Base-by-base conservation (phyloP, 2,113 vertebrate species). In the Macquaria ambigua region DNA sequence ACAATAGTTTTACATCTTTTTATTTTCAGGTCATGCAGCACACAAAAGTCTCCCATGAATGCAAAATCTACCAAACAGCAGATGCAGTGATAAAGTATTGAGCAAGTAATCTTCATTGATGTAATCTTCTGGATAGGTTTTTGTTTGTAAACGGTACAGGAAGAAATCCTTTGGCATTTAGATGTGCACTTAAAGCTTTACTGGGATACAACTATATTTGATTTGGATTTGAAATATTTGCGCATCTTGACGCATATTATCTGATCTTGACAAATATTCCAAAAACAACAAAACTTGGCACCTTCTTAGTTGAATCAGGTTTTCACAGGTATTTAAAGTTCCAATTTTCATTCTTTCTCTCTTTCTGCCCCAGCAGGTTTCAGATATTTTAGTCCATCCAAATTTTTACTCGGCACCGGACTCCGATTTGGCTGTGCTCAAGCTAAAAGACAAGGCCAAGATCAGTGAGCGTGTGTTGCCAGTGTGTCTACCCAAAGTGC, bases 401-500 rank as follows among this genome's bases (percentile, higher is more conserved):
- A 95, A 96, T 83, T 98, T 97, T 0, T 94, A 96, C 80, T 95
- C 96, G 6, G 87, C 96, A 41, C 94, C 97, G 1, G 96, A 97
- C 81, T 93, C 95, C 0, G 95, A 96, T 68, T 94, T 99, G 20
- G 97, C 97, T 5, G 28, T 98, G 80, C 93, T 99, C 81, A 97
- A 97, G 88, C 95, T 99, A 7, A 90, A 94, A 83, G 97, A 97
- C 93, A 98, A 97, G 93, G 97, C 96, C 41, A 95, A 95, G 85
- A 95, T 98, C 82, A 96, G 96, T 53, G 96, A 96, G 82, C 93
- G 56, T 0, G 95, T 97, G 43, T 95, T 97, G 67, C 97, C 97
- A 4, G 96, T 98, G 82, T 98, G 97, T 93, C 93, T 98, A 2
- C 95, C 96, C 5, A 93, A 88, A n/a, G 21, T 85, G 9, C 95